phyloP scores from a whole-genome alignment of 1,140 invertebrate genomes.

The Anoplophora glabripennis region DNA sequence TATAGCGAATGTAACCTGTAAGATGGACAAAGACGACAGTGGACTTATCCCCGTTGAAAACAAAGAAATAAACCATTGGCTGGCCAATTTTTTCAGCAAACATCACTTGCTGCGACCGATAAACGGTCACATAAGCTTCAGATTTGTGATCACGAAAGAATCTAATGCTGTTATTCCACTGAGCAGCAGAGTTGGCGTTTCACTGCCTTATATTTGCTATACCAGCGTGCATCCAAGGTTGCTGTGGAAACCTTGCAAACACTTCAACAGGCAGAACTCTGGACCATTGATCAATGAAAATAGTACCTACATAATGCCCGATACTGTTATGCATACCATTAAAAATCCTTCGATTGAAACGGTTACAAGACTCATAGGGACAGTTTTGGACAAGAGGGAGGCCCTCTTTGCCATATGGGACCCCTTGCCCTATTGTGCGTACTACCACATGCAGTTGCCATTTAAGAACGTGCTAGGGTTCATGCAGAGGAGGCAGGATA shows the following conservation, averaged over 20 bases:
- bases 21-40: conserved; percentile 62
- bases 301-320: conserved; percentile 54
- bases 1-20: conserved; percentile 75
- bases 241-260: conserved; percentile 61
- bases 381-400: conserved; percentile 69
- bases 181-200: conserved; percentile 70
- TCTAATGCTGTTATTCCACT: conserved; percentile 55
- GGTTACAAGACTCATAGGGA: conserved; percentile 59
- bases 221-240: conserved; percentile 63
- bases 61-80: conserved; percentile 66
- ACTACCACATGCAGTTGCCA: conserved; percentile 75
- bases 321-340: conserved; percentile 52
- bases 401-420: conserved; percentile 79
- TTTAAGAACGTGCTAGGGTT: conserved; percentile 58
- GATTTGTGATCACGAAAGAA: conserved; percentile 58
- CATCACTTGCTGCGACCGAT: conserved; percentile 60
- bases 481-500: conserved; percentile 45
- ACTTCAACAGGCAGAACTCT: conserved; percentile 58
- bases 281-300: conserved; percentile 51
- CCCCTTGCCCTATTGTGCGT: conserved; percentile 76
- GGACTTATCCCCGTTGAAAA: conserved; percentile 67
- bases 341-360: conserved; percentile 51
- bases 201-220: conserved; percentile 74
- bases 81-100: conserved; percentile 66
- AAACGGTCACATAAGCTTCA: conserved; percentile 73